Base-by-base conservation (phyloP, 2,888 invertebrate species). In the Tipula confusa region DNA sequence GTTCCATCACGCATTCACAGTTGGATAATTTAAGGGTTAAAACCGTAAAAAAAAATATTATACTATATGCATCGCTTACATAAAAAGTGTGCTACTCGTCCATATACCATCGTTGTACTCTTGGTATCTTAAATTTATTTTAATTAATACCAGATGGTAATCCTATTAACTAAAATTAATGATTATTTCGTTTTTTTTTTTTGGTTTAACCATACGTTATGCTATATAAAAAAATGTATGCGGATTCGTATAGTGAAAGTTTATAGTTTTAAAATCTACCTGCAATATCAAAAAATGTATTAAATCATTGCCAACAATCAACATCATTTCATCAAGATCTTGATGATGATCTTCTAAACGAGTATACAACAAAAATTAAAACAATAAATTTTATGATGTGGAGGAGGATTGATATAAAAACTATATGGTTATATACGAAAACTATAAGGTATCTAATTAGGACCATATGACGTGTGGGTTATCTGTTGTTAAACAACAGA, bases 121-220 rank as follows among this genome's bases (percentile, higher is more conserved):
- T n/a, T n/a, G n/a, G 18, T 64, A 64, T 64, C 64, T 64, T 24
- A 24, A 64, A 64, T 11, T 24, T 64, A 64, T 64, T 64, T 64
- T 64, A 64, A 64, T 64, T 64, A 64, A 64, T 64, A 24, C 64
- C 64, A 64, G 64, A 64, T 64, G 64, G 64, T 64, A 64, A 64
- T 64, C 24, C 64, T 64, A 64, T 64, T 64, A 64, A 64, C 24
- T 24, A 64, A 64, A 64, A 64, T 64, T 64, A 64, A 64, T 64
- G 64, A 64, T 64, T 24, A 24, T 64, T 18, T 64, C 24, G 64
- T 64, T 64, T 64, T 11, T 18, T 6, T 2, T 64, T 43, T 64
- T 24, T 43, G 15, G 43, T 43, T 24, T 24, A 24, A 64, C 64
- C 64, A 64, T 64, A 64, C 18, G 64, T 64, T 64, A 24, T 64